Percentiles rank a stretch among this genome's conserved stretches.
Conservation (phyloP, 2,113 vertebrate species). For the pig (Sus scrofa) region T2T-Sscrofa CM000824.6:93603501-93604000, state of each 20-base stretch:
- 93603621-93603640: neutral
- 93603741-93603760: neutral
- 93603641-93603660: neutral
- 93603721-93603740: neutral
- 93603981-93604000: neutral
- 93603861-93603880: neutral
- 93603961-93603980: neutral
- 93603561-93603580: neutral
- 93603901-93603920: neutral
- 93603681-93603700: slow-evolving; percentile 30
- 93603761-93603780: neutral
- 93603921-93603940: slow-evolving; percentile 24
- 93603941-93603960: neutral
- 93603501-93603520: neutral
- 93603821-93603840: neutral
- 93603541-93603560: neutral
- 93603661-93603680: neutral
- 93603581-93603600: neutral
- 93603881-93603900: slow-evolving; percentile 41
- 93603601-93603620: neutral
- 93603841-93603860: neutral
- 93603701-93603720: neutral
- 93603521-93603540: neutral
- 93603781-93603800: neutral
- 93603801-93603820: neutral